These are phyloP conservation scores for Drosophila kanekoi DNA, from an alignment of 2,888 invertebrate species.

Conservation along the genomic window DNA sequence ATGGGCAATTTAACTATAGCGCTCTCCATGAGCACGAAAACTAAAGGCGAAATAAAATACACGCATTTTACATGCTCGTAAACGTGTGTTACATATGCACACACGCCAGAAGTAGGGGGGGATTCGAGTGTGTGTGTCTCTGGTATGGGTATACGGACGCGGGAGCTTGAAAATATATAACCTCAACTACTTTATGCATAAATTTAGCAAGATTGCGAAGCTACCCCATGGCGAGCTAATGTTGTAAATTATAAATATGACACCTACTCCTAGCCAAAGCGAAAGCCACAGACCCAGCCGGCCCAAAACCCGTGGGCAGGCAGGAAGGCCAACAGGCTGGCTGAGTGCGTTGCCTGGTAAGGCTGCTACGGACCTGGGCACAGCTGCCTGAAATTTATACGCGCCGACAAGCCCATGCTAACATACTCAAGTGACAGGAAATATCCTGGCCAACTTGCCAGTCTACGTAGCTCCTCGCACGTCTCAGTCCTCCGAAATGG, in stretches of 20 bases:
- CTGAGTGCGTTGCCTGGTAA: constrained; percentile 19
- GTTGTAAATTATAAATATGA: constrained; percentile 84
- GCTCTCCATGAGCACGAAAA: constrained; percentile 55
- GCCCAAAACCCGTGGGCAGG: constrained; percentile 65
- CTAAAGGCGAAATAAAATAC: constrained; percentile 73
- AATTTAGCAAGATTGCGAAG: constrained; percentile 79
- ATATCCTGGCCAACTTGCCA: constrained; percentile 60
- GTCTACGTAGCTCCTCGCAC: constrained; percentile 3
- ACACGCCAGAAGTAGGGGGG: constrained; percentile 10
- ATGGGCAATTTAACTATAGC: constrained; percentile 57
- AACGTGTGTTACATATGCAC: constrained; percentile 78
- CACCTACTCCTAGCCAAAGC: constrained; percentile 79
- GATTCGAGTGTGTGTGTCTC: not conserved
- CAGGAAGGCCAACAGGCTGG: constrained; percentile 27
- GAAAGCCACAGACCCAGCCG: constrained; percentile 38
- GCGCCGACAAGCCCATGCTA: constrained; percentile 47
- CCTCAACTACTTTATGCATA: constrained; percentile 79
- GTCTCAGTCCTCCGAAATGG: constrained; percentile 27
- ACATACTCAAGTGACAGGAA: constrained; percentile 56
- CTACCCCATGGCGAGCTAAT: constrained; percentile 82
- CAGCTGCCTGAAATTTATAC: constrained; percentile 72
- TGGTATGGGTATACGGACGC: constrained; percentile 24
- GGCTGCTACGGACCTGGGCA: constrained; percentile 33
- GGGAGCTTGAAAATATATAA: constrained; percentile 64
- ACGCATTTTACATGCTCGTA: constrained; percentile 80